Base-by-base conservation (phyloP, 23 tunicate genomes). In the Trididemnum nubilum region DNA sequence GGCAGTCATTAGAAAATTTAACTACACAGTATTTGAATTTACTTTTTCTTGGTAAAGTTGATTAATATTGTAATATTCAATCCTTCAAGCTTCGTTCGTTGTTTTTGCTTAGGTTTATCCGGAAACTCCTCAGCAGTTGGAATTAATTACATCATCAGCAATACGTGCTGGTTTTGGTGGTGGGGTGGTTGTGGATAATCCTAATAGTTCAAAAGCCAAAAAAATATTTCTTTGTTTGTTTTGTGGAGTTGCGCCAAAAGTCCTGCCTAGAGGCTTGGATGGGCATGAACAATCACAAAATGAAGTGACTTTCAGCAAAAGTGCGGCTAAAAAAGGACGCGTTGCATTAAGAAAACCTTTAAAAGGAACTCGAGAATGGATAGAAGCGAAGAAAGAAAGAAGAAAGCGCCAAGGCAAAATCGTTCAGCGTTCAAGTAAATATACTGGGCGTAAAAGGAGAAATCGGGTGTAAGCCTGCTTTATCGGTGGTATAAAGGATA, bases 141-240 rank as follows among this genome's bases (percentile, higher is more conserved):
- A 96, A 81, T 64, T 96, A 30, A 91, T 96, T 18, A 96, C 96
- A 44, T 52, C 79, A 23, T 92, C 84, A 33, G 97, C 99, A 23
- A 92, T 94, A 27, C 57, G 94, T 27, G 96, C 99, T 57, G 99
- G 99, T 1, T 96, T 96, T 51, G 84, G 89, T 64, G 99, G 99
- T 29, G 99, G 99, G 15, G 99, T 96, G 33, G 93, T 96, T 7
- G 88, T 96, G 15, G 99, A 96, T 65, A 91, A 82, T 58, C 99
- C 99, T 2, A 84, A 96, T 80, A 91, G 97, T 57, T 74, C 99
- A 0, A 96, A 96, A 73, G 99, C 99, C 25, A 96, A 96, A 75
- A 96, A 96, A 61, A 87, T 87, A 79, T 96, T 91, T 81, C 84
- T 96, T 19, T 96, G 99, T 81, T 81, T 96, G 38, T 91, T 91